Percentiles rank a stretch among this genome's conserved stretches.
These are phyloP conservation scores for Emberiza fucata DNA, from an alignment of 2,113 vertebrate genomes.

Conservation along the genomic window DNA sequence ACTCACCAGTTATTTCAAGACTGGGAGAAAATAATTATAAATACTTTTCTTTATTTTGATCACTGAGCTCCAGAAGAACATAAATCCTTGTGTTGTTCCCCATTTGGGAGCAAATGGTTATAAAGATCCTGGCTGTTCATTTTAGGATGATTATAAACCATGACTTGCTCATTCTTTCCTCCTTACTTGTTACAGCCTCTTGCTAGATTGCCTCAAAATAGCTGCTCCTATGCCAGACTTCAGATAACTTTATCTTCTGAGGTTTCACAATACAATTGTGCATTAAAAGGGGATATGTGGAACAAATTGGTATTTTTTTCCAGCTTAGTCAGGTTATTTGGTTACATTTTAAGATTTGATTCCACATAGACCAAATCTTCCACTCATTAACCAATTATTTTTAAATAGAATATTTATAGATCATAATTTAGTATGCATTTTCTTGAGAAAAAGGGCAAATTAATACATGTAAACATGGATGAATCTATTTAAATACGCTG, in stretches of 20 bases:
- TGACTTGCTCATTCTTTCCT: neutral
- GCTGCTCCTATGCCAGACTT: neutral
- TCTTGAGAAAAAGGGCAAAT: conserved; percentile 68
- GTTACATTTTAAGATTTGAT: conserved; percentile 47
- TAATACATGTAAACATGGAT: conserved; percentile 71
- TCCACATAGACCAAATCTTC: neutral
- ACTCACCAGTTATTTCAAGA: neutral
- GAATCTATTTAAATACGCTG: conserved; percentile 75
- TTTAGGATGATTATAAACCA: neutral
- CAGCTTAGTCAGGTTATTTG: conserved; percentile 49
- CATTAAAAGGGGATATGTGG: neutral
- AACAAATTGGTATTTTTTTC: conserved; percentile 47
- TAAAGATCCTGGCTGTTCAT: neutral
- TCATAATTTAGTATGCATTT: conserved; percentile 62
- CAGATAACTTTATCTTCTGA: neutral
- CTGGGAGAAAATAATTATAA: conserved; percentile 8
- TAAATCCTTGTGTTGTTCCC: conserved; percentile 32
- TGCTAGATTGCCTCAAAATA: neutral
- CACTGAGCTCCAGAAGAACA: conserved; percentile 18
- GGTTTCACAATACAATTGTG: neutral
- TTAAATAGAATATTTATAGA: conserved; percentile 61
- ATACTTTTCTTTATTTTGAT: conserved; percentile 17
- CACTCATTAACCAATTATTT: conserved; percentile 61
- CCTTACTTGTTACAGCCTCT: neutral
- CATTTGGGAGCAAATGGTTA: neutral